Evolutionary conservation across 2,113 vertebrate genomes (phyloP).

Genomic region (Paramisgurnus dabryanus): DNA sequence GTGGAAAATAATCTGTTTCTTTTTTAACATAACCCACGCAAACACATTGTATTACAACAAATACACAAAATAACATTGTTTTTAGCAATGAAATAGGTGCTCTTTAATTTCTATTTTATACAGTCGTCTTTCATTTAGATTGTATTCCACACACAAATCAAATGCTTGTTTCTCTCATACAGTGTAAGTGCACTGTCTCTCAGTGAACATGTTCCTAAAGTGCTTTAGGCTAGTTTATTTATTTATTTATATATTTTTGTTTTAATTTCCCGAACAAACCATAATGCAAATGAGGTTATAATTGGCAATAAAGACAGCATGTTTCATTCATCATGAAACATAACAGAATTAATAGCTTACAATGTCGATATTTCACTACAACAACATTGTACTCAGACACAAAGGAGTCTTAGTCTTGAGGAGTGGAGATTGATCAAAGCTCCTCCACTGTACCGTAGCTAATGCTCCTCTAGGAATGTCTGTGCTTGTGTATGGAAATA

Average conservation of each 20-base stretch:
- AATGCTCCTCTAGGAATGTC: slow-evolving; percentile 21
- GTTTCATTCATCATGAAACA: slow-evolving; percentile 15
- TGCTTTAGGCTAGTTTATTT: neutral
- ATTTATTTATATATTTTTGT: neutral
- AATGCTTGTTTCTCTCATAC: neutral
- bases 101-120: too few relatives aligned
- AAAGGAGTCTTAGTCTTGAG: slow-evolving; percentile 28
- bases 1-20: too few relatives aligned
- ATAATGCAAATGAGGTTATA: slow-evolving; percentile 15
- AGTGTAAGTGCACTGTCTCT: neutral
- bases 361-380: slow-evolving; percentile 15
- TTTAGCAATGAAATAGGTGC: too few relatives aligned
- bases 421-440: slow-evolving; percentile 24
- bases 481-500: too few relatives aligned
- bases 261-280: slow-evolving; percentile 15
- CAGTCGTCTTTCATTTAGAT: neutral
- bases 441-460: neutral
- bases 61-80: too few relatives aligned
- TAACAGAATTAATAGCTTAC: slow-evolving; percentile 13
- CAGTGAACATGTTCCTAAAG: neutral
- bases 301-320: slow-evolving; percentile 10
- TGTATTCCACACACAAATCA: slow-evolving; percentile 1
- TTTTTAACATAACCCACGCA: too few relatives aligned
- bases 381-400: slow-evolving; percentile 15
- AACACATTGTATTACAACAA: too few relatives aligned